Conservation (phyloP, 2,888 invertebrate species). For the Parasteatoda lunata region DNA sequence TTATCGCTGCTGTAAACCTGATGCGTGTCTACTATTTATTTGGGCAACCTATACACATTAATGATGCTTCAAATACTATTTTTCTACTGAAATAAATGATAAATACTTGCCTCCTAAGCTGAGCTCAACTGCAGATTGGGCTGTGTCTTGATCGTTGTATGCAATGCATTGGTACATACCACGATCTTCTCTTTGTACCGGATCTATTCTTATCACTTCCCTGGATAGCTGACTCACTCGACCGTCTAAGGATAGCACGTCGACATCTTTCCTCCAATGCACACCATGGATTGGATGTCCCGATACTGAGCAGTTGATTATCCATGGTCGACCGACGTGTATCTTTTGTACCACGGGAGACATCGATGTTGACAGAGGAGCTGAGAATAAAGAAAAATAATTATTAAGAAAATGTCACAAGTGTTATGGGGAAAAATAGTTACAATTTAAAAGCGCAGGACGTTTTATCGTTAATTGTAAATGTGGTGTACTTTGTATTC, state of each 20-base stretch:
- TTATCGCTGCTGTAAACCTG: no score
- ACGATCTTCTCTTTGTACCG: slow-evolving; percentile 66
- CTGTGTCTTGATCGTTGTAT: slow-evolving; percentile 61
- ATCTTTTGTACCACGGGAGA: slow-evolving; percentile 60
- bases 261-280: slow-evolving; percentile 61
- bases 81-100: not conserved
- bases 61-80: no score
- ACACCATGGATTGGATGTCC: slow-evolving; percentile 67
- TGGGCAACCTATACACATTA: no score
- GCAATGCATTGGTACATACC: slow-evolving; percentile 70
- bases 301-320: slow-evolving; percentile 63
- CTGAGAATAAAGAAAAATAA: slow-evolving; percentile 33
- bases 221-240: slow-evolving; percentile 50
- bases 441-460: no score
- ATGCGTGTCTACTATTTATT: no score
- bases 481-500: no score
- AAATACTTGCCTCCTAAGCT: slow-evolving; percentile 52
- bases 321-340: slow-evolving; percentile 57
- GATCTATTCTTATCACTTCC: slow-evolving; percentile 65
- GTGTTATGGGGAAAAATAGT: no score
- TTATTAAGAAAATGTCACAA: no score
- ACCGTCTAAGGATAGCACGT: slow-evolving; percentile 50
- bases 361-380: slow-evolving; percentile 67
- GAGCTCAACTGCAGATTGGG: slow-evolving; percentile 58
- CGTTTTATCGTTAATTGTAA: no score